Conservation (phyloP, 2,113 vertebrate species). For the Sturnus vulgaris region DNA sequence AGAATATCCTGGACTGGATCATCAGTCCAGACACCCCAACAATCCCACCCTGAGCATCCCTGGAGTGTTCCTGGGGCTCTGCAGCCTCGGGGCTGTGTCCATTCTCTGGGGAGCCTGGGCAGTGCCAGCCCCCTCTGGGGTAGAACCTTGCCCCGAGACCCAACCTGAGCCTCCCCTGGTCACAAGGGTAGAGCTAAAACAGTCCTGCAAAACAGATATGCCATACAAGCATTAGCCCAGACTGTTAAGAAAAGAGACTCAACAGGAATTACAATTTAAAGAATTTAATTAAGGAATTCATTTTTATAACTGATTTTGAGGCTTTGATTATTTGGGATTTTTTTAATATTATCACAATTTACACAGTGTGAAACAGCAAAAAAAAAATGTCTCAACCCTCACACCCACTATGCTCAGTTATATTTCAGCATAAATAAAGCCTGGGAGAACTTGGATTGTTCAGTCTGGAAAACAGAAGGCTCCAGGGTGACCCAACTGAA, state of each 20-base stretch:
- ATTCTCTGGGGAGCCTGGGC: not conserved
- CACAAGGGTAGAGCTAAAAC: not conserved
- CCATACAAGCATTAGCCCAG: not conserved
- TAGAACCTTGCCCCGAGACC: accelerated
- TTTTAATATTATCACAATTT: not conserved
- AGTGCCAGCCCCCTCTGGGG: not conserved
- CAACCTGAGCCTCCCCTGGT: not conserved
- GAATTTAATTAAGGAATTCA: not conserved
- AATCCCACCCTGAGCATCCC: not conserved
- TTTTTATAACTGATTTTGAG: not conserved
- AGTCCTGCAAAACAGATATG: not conserved
- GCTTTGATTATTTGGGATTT: not conserved
- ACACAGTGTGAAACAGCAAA: not conserved
- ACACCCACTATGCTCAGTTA: not conserved
- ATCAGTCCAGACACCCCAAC: not conserved
- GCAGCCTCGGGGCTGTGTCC: not conserved
- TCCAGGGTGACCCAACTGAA: not conserved
- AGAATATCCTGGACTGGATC: not conserved
- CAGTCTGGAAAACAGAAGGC: not conserved
- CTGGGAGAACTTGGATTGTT: not conserved
- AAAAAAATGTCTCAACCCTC: accelerated
- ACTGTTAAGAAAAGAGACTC: not conserved
- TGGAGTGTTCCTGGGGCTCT: not conserved
- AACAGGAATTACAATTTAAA: not conserved
- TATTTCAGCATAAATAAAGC: not conserved